Conservation (phyloP, 2,888 invertebrate species). For the Mythimna ferrago region DNA sequence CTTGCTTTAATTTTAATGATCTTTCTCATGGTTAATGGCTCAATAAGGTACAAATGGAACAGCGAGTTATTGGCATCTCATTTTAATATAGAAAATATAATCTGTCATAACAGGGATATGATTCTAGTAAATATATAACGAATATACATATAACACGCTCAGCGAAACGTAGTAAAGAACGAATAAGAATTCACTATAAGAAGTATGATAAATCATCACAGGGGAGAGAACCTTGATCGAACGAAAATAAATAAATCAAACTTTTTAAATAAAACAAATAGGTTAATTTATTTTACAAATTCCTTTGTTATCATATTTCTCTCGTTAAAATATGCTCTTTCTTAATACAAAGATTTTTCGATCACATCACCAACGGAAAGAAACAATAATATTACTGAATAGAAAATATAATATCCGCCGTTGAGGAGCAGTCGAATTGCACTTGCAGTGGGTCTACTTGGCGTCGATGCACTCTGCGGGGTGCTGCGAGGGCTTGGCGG, state of each 20-base stretch:
- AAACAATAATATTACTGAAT: constrained; percentile 76
- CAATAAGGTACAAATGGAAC: constrained; percentile 88
- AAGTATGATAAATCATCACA: constrained; percentile 80
- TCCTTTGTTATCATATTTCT: constrained; percentile 91
- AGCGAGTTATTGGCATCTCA: constrained; percentile 84
- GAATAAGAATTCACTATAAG: constrained; percentile 69
- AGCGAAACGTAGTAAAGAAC: constrained; percentile 71
- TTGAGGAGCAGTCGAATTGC: constrained; percentile 65
- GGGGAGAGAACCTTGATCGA: constrained; percentile 70
- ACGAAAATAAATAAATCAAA: constrained; percentile 76
- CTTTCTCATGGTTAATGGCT: constrained; percentile 81
- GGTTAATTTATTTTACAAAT: constrained; percentile 91
- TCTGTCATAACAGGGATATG: constrained; percentile 86
- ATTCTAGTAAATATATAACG: constrained; percentile 82
- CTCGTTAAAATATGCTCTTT: constrained; percentile 90
- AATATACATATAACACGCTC: constrained; percentile 81
- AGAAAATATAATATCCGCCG: constrained; percentile 79
- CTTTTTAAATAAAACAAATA: constrained; percentile 89
- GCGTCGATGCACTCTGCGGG: constrained; percentile 90
- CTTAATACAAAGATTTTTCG: constrained; percentile 90
- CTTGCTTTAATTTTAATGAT: constrained; percentile 83
- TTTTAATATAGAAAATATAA: constrained; percentile 88
- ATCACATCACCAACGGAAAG: constrained; percentile 87
- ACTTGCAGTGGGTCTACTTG: constrained; percentile 77
- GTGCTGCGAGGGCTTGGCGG: constrained; percentile 80